Conservation (phyloP, 2,797 vertebrate species). For the Psittacula echo region DNA sequence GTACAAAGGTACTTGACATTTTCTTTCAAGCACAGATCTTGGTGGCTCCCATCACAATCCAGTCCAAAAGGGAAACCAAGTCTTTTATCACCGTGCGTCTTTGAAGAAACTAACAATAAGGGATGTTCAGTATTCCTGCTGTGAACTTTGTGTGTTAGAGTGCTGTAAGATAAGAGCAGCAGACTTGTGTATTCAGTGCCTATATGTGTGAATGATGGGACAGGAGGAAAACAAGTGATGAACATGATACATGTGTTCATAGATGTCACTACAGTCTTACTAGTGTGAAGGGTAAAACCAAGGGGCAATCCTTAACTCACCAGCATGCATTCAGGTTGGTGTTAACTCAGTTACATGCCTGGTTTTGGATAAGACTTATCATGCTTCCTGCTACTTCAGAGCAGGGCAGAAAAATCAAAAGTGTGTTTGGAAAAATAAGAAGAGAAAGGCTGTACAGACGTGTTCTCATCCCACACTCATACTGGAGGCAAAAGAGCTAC, state of each 20-base stretch:
- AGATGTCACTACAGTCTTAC: background rate
- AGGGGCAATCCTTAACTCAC: background rate
- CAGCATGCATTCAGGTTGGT: background rate
- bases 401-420: background rate
- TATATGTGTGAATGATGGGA: background rate
- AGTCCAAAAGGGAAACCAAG: background rate
- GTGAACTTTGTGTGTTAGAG: background rate
- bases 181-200: background rate
- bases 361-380: background rate
- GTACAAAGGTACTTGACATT: background rate
- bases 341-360: background rate
- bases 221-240: background rate
- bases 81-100: fast-evolving
- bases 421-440: background rate
- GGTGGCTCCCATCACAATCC: background rate
- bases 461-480: background rate
- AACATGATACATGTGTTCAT: fast-evolving
- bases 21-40: background rate
- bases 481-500: background rate
- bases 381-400: background rate
- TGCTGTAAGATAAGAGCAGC: background rate
- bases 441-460: background rate
- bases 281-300: background rate
- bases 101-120: background rate
- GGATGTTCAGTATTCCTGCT: background rate